These are phyloP conservation scores for Takifugu flavidus DNA, from an alignment of 2,113 vertebrate species.

Conservation along the genomic window DNA sequence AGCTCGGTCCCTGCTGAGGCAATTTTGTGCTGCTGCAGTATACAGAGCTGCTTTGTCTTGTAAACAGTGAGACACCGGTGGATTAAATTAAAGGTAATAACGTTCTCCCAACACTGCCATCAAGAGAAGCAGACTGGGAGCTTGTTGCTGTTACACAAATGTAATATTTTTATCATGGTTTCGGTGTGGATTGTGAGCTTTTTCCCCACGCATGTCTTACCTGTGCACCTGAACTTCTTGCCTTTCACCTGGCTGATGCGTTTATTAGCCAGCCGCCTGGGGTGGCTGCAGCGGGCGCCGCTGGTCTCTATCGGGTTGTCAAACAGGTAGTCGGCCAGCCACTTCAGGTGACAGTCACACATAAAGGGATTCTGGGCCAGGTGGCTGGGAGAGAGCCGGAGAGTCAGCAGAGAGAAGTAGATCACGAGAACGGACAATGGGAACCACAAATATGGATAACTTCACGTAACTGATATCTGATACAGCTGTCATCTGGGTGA, in stretches of 20 bases:
- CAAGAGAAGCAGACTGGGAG: constrained; percentile 5
- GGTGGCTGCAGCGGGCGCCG: constrained; percentile 95
- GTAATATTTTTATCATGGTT: too few species aligned
- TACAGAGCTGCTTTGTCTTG: background rate
- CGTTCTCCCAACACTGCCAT: constrained; percentile 13
- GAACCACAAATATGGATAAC: background rate
- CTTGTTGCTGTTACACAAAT: too few species aligned
- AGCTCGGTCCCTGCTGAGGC: constrained; percentile 28
- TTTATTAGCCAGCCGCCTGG: constrained; percentile 95
- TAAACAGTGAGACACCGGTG: constrained; percentile 44
- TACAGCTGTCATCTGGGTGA: background rate
- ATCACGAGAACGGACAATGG: background rate
- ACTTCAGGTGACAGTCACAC: constrained; percentile 99
- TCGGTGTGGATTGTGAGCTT: background rate
- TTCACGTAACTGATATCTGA: background rate
- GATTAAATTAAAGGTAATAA: constrained; percentile 45
- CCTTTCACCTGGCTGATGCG: constrained; percentile 98
- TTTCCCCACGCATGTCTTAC: constrained; percentile 67
- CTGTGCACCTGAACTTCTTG: constrained; percentile 99
- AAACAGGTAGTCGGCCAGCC: constrained; percentile 97
- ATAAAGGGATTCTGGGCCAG: constrained; percentile 98
- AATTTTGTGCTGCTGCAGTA: constrained; percentile 27
- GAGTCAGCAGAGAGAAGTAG: background rate
- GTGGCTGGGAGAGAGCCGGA: constrained; percentile 76
- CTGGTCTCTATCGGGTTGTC: constrained; percentile 99